Base-by-base conservation (phyloP, 2,888 invertebrate genomes). In the Nemurella pictetii region DNA sequence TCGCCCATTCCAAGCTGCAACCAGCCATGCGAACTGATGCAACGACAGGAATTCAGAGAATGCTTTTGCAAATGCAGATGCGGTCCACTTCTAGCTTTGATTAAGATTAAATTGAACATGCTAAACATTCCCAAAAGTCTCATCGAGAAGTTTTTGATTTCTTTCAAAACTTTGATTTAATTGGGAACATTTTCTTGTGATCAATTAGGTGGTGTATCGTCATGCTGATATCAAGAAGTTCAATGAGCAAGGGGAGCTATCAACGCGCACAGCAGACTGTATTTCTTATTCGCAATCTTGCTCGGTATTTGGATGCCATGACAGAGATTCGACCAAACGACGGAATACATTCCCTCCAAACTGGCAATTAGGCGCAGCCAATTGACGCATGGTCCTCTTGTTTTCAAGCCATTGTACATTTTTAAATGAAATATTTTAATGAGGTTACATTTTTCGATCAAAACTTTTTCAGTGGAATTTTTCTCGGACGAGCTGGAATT, bases 351-450 rank as follows among this genome's bases (percentile, higher is more conserved):
- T 75, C 28, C 26, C 28, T 29, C 28, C 30, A n/a, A 82, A 82
- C 82, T 28, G 28, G 72, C 82, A 82, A 82, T 82, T 82, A 82
- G 82, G 28, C 35, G 82, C 26, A 36, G 82, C 82, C 20, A 29
- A 55, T 28, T 30, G 84, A 84, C 30, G 73, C 32, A 84, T 80
- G 32, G 32, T 20, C 72, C 36, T n/a, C 80, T 80, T 26, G 29
- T 36, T 80, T 81, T 29, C 84, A n/a, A 32, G 0, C n/a, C 28
- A 27, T 36, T 84, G 81, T 27, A 82, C 77, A 85, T 77, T 85
- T 84, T 85, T 75, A 36, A 73, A 83, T 26, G 85, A 85, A 85
- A 85, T 83, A 85, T 85, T 85, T 85, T 85, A 85, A 85, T 85
- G 83, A 85, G 73, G 25, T 30, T 30, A 77, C 83, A 83, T 83